Percentiles rank a stretch among this genome's conserved stretches.
phyloP scores from a whole-genome alignment of 1,140 invertebrate species.

The Drosophila kurseongensis region DNA sequence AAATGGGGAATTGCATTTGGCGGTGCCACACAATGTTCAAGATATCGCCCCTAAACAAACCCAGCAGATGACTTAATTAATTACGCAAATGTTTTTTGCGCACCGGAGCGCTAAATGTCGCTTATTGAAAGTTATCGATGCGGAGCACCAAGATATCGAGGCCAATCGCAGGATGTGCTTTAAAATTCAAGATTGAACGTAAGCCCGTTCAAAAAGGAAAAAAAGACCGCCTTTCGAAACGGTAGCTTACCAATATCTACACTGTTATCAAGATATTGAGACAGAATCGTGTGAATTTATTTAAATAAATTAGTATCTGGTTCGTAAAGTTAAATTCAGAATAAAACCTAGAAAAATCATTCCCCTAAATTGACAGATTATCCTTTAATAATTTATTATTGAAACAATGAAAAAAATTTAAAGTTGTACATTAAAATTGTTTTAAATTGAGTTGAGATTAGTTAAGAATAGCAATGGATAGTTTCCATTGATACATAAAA shows the following conservation, averaged over 20 bases:
- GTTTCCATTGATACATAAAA: too few species aligned
- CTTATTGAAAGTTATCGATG: conserved; percentile 56
- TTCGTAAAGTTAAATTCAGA: too few species aligned
- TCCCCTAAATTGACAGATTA: too few species aligned
- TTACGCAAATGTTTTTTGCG: conserved; percentile 54
- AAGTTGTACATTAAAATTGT: too few species aligned
- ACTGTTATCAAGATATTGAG: not conserved
- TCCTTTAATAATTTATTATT: too few species aligned
- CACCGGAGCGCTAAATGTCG: conserved; percentile 41
- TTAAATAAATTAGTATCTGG: not conserved
- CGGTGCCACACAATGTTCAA: conserved; percentile 22
- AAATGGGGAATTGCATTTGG: conserved; percentile 43
- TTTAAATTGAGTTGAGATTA: too few species aligned
- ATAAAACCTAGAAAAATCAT: too few species aligned
- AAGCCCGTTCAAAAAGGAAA: not conserved
- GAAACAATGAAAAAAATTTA: too few species aligned
- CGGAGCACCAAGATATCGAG: conserved; percentile 10
- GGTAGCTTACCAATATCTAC: conserved; percentile 16
- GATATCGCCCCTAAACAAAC: conserved; percentile 41
- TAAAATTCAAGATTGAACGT: conserved; percentile 33
- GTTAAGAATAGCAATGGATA: too few species aligned
- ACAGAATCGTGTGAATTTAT: not conserved
- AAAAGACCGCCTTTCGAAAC: not conserved
- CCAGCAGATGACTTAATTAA: conserved; percentile 61
- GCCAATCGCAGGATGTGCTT: conserved; percentile 56